These are phyloP conservation scores for Ammodytes marinus DNA, from an alignment of 2,113 vertebrate species.

Conservation along the genomic window DNA sequence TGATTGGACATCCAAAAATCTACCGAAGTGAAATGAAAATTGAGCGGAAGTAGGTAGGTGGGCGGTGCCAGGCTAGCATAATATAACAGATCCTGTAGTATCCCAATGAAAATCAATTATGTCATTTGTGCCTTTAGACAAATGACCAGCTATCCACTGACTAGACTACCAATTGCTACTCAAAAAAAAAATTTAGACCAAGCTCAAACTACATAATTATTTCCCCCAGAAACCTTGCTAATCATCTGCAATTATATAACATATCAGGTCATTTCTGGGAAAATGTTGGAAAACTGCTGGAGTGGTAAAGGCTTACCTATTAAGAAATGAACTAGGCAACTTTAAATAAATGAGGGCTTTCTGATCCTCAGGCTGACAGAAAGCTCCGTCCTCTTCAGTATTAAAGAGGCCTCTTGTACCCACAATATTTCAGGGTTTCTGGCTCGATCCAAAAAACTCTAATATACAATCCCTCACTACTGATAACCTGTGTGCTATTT, in stretches of 20 bases:
- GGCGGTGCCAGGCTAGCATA: no score
- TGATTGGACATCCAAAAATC: no score
- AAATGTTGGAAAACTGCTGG: not conserved
- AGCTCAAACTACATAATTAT: not conserved
- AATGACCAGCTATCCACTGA: not conserved
- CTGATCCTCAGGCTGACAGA: slow-evolving; percentile 27
- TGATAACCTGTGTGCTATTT: slow-evolving; percentile 46
- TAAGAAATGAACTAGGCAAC: not conserved
- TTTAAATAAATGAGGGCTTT: slow-evolving; percentile 6
- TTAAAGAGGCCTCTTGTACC: not conserved
- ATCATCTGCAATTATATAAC: not conserved
- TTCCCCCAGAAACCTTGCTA: not conserved
- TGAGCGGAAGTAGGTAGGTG: no score
- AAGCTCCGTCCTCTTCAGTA: not conserved
- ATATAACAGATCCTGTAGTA: no score
- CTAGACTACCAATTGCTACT: not conserved
- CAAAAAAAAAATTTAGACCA: not conserved
- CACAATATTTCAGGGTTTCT: slow-evolving; percentile 16
- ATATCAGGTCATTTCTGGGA: not conserved
- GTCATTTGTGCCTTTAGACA: not conserved
- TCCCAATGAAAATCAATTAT: no score
- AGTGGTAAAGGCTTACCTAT: not conserved
- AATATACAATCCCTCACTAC: slow-evolving; percentile 10
- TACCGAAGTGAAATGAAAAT: no score
- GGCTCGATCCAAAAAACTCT: slow-evolving; percentile 3